phyloP scores from a whole-genome alignment of 2,888 invertebrate species.

The Himalopsyche japonica region DNA sequence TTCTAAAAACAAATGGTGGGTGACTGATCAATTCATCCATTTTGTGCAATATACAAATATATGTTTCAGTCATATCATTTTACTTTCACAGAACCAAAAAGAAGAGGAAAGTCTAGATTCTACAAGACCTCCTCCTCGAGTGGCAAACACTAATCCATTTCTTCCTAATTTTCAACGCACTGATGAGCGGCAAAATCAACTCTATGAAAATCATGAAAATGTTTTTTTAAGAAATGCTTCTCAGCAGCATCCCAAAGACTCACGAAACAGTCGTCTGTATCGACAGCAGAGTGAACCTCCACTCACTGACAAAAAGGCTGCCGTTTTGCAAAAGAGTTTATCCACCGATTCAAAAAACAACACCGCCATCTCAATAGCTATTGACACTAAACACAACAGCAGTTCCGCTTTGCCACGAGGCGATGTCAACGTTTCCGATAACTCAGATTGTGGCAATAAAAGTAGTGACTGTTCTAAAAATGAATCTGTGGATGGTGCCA shows the following conservation, averaged over 20 bases:
- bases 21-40: no score
- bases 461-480: constrained; percentile 42
- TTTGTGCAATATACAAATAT: no score
- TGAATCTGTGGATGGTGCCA: constrained; percentile 40
- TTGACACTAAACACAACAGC: constrained; percentile 5
- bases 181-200: constrained; percentile 46
- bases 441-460: constrained; percentile 39
- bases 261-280: constrained; percentile 49
- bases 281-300: constrained; percentile 55
- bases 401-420: not conserved
- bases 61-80: not conserved
- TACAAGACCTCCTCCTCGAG: constrained; percentile 42
- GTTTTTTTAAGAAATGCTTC: constrained; percentile 54
- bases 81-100: not conserved
- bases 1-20: not conserved
- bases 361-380: constrained; percentile 36
- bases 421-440: not conserved
- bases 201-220: constrained; percentile 57
- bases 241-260: constrained; percentile 53
- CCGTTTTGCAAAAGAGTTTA: constrained; percentile 51
- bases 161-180: constrained; percentile 45
- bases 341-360: constrained; percentile 51
- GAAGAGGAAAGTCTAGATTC: constrained; percentile 12
- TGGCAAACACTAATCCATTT: constrained; percentile 51
- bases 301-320: constrained; percentile 49